Evolutionary conservation across 1,140 invertebrate species (phyloP).

Genomic region (Nephotettix cincticeps): DNA sequence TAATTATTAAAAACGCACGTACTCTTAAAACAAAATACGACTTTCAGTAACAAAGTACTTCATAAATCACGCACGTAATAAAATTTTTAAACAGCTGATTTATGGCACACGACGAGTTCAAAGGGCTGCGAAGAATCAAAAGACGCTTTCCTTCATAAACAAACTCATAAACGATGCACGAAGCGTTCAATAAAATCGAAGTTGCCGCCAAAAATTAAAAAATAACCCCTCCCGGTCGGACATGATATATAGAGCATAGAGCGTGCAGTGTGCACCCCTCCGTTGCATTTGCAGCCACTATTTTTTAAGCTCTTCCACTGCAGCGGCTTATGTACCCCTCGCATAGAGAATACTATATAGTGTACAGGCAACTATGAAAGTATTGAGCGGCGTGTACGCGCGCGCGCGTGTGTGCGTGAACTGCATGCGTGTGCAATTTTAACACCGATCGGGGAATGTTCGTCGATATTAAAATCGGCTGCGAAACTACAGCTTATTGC

Average conservation of each 20-base stretch:
- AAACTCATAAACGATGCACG: no score
- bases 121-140: no score
- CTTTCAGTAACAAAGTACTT: no score
- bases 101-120: no score
- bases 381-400: not conserved
- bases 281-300: constrained; percentile 12
- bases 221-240: not conserved
- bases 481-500: not conserved
- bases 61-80: no score
- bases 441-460: not conserved
- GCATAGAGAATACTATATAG: constrained; percentile 25
- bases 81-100: no score
- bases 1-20: no score
- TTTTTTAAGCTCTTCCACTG: constrained; percentile 1
- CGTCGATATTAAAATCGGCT: constrained; percentile 10
- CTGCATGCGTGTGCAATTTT: constrained; percentile 9
- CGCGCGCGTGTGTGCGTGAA: not conserved
- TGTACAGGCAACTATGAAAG: constrained; percentile 27
- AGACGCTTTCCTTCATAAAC: no score
- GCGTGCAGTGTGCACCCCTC: not conserved
- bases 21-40: no score
- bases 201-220: not conserved
- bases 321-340: not conserved
- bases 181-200: not conserved
- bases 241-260: constrained; percentile 25